Evolutionary conservation across 1,140 invertebrate genomes (phyloP).

Genomic region (Drosophila insularis): DNA sequence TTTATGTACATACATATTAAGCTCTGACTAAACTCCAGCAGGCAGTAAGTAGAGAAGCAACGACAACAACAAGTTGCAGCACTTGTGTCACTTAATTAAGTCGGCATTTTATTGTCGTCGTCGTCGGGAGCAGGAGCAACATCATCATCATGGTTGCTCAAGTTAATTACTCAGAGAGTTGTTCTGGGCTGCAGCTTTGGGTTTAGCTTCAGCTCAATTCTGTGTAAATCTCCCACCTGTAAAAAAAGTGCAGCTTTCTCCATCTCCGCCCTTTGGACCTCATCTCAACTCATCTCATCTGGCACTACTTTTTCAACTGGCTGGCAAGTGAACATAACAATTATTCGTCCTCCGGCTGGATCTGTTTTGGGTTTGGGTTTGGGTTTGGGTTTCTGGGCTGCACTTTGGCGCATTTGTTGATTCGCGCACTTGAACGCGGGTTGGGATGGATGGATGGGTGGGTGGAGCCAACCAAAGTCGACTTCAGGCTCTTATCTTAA

Average conservation of each 20-base stretch:
- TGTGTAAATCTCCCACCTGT: slow-evolving; percentile 17
- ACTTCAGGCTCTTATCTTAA: slow-evolving; percentile 75
- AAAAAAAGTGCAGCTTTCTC: slow-evolving; percentile 14
- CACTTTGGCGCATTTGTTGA: slow-evolving; percentile 79
- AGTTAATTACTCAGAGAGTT: slow-evolving; percentile 69
- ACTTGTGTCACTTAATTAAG: slow-evolving; percentile 80
- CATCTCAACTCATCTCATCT: slow-evolving; percentile 25
- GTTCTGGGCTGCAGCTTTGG: slow-evolving; percentile 3
- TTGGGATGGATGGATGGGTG: not conserved
- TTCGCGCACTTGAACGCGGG: slow-evolving; percentile 71
- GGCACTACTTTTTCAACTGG: slow-evolving; percentile 65
- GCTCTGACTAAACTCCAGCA: slow-evolving; percentile 18
- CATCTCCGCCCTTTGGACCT: slow-evolving; percentile 21
- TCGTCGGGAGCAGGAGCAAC: not conserved
- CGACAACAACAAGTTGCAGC: slow-evolving; percentile 46
- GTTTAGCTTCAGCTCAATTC: slow-evolving; percentile 18
- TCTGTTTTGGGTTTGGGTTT: not conserved
- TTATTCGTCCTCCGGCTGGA: slow-evolving; percentile 44
- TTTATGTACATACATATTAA: slow-evolving; percentile 18
- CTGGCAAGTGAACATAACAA: slow-evolving; percentile 78
- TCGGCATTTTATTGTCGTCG: slow-evolving; percentile 72
- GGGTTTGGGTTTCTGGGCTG: slow-evolving; percentile 34
- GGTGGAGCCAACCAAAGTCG: slow-evolving; percentile 27
- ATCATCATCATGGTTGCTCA: slow-evolving; percentile 52
- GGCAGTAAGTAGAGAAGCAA: too few species aligned